These are phyloP conservation scores for Saturnia japonica DNA, from an alignment of 2,888 invertebrate genomes.

Conservation along the genomic window DNA sequence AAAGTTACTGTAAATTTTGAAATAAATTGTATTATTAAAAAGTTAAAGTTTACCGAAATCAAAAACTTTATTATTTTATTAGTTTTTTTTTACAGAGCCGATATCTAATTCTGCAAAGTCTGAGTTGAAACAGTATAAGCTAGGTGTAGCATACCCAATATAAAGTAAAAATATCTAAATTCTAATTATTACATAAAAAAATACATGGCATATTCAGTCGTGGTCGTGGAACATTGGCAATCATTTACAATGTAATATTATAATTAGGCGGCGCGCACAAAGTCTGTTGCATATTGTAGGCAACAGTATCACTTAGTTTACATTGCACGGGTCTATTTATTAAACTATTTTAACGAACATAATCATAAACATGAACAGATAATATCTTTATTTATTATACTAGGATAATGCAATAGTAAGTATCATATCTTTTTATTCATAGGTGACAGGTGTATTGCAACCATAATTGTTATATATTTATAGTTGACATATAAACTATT, in stretches of 20 bases:
- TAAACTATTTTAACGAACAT: slow-evolving; percentile 25
- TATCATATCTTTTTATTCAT: not conserved
- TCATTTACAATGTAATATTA: slow-evolving; percentile 61
- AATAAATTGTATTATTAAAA: not conserved
- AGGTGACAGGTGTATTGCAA: not conserved
- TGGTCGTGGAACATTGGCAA: slow-evolving; percentile 43
- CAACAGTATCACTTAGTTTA: slow-evolving; percentile 29
- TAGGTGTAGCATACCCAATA: not conserved
- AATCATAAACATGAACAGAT: not conserved
- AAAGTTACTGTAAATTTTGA: not conserved
- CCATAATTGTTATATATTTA: not conserved
- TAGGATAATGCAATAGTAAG: not conserved
- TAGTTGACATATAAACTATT: no score
- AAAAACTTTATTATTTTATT: no score
- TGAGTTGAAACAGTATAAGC: not conserved
- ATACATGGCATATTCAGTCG: slow-evolving; percentile 45
- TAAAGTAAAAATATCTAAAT: not conserved
- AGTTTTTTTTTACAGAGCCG: no score
- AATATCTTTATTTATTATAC: slow-evolving; percentile 1
- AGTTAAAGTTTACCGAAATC: not conserved
- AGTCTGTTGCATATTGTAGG: slow-evolving; percentile 43
- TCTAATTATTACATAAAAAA: slow-evolving; percentile 50
- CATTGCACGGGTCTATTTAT: slow-evolving; percentile 29
- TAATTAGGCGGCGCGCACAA: slow-evolving; percentile 62
- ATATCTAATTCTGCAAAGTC: not conserved